These are phyloP conservation scores for Portunus trituberculatus DNA, from an alignment of 1,140 invertebrate genomes.

Conservation along the genomic window DNA sequence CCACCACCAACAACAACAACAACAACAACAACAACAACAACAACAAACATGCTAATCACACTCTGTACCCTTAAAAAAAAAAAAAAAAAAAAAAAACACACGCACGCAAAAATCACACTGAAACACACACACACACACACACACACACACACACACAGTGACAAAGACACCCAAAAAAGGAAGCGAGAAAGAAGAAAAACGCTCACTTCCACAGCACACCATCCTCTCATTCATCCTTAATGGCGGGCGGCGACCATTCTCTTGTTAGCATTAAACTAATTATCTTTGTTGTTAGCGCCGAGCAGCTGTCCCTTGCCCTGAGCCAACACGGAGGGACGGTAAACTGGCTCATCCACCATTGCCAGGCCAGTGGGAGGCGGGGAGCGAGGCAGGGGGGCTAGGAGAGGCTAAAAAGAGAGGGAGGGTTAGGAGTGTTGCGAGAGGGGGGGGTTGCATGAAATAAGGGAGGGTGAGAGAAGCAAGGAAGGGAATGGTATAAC, in stretches of 20 bases:
- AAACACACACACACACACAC: not conserved
- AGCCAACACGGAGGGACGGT: not conserved
- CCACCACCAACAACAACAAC: too few species aligned
- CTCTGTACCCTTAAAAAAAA: too few species aligned
- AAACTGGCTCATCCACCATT: not conserved
- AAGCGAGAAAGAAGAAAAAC: not conserved
- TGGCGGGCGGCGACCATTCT: not conserved
- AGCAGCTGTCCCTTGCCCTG: not conserved
- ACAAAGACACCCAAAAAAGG: not conserved
- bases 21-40: too few species aligned
- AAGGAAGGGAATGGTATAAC: not conserved
- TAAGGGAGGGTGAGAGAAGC: not conserved
- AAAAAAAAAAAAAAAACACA: too few species aligned
- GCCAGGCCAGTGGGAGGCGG: not conserved
- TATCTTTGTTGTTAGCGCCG: not conserved
- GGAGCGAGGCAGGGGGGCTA: not conserved
- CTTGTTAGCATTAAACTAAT: slow-evolving; percentile 24
- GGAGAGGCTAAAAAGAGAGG: not conserved
- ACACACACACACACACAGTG: not conserved
- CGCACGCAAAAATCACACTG: not conserved
- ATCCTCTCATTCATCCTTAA: not conserved
- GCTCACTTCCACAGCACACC: not conserved
- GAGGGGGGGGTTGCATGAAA: not conserved
- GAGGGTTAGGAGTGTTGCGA: not conserved
- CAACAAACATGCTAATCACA: too few species aligned